Base-by-base conservation (phyloP, 2,888 invertebrate genomes). In the Ochropleura leucogaster region DNA sequence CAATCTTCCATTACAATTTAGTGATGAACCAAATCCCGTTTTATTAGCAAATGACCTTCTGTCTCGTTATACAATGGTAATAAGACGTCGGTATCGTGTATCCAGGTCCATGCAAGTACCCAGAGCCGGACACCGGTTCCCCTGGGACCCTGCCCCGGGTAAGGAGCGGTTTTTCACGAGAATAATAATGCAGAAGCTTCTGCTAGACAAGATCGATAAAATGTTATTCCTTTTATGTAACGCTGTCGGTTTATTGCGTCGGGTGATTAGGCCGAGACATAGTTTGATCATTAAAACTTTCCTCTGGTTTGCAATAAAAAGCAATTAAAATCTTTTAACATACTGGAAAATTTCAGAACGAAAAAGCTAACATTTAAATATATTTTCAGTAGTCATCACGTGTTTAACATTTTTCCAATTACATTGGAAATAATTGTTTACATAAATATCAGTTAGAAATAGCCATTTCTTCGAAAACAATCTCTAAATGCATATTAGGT, bases 101-200 rank as follows among this genome's bases (percentile, higher is more conserved):
- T 91, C 91, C 90, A 90, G 85, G 85, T 86, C 85, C 83, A 81
- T 80, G 78, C 85, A 77, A 87, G 85, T 82, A 86, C 86, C 88
- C 84, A 72, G 84, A 79, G 86, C 84, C 90, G 88, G 88, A 88
- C 89, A 87, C 86, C 75, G 73, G 67, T 80, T 91, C 94, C 91
- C 94, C 9, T 18, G 92, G 89, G 94, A 92, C 51, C 63, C 55
- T 83, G 82, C 79, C 87, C 77, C 82, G 80, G 87, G 83, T 85
- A 89, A 89, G 87, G 88, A 90, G 89, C 88, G 87, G 86, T 91
- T 92, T 91, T 92, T 91, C 86, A 89, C 91, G 84, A 84, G 91
- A 91, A 93, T 94, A 93, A 94, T 92, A 93, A 92, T 90, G 90
- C 89, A 89, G 88, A 85, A 87, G 87, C 85, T 83, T 84, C 82